Evolutionary conservation across 2,888 invertebrate species (phyloP), one percentile per base, ranked within the genome.

Genomic region (Euphydryas editha): DNA sequence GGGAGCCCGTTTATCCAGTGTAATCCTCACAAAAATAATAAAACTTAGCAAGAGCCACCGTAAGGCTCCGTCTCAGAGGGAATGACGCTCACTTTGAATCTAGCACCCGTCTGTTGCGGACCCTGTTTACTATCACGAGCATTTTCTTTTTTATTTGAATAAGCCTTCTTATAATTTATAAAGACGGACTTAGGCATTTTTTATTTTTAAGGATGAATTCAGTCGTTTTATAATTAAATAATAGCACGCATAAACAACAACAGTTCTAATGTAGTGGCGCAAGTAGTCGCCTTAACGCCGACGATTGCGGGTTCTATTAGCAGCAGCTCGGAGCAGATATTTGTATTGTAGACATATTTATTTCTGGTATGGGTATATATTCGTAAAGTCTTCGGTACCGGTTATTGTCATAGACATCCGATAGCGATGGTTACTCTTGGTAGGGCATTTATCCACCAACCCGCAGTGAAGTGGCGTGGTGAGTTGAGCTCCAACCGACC

Each of bases 11-110:
- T 61, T 57, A 57, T 59, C 65, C 55, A 55, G 13, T 65, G 65
- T 59, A 65, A 61, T 65, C 79, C 81, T 80, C 85, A 84, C 84
- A 85, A 86, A 85, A 88, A 88, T 86, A 90, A 88, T 87, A 88
- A 88, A 89, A 88, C 87, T 87, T 88, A 84, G 83, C 78, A 77
- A 77, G 74, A 78, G 81, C 79, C 82, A 84, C 78, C 86, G 80
- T 80, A 82, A 83, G 87, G 84, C 86, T 85, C 86, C 83, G 81
- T 80, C 81, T 82, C 85, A 54, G 54, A 54, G 54, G 84, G 69
- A 65, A 67, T 62, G 54, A 65, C 55, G 24, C 59, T 65, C 77
- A 78, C 76, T 73, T 72, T 74, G 74, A 67, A 72, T 71, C 61
- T 67, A 70, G 72, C 69, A 75, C 76, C 73, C 79, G 74, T 79